Conservation (phyloP, 2,888 invertebrate species). For the Xestia sexstrigata region DNA sequence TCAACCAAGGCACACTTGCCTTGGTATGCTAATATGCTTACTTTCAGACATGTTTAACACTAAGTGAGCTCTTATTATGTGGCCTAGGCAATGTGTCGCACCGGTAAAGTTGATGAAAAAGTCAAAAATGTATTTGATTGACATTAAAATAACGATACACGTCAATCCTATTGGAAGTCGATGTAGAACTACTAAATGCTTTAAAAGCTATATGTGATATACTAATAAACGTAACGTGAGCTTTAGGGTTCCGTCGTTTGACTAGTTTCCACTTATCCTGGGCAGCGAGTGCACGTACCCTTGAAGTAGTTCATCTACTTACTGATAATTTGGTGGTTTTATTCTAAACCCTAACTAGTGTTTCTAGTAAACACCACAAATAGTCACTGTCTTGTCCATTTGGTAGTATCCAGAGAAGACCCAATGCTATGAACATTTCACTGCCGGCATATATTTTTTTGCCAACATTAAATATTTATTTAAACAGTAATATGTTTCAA, state of each 20-base stretch:
- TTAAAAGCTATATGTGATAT: background rate
- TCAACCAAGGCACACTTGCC: background rate
- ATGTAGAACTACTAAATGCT: background rate
- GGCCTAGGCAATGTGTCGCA: background rate
- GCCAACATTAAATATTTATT: background rate
- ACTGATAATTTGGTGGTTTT: no score
- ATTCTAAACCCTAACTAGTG: no score
- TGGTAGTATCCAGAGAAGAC: background rate
- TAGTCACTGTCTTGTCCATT: no score
- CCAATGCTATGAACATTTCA: background rate
- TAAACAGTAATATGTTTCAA: constrained; percentile 19
- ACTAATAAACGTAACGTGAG: no score
- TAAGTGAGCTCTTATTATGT: background rate
- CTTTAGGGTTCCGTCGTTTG: no score
- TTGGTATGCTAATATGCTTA: background rate
- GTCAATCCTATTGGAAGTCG: background rate
- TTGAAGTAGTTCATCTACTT: no score
- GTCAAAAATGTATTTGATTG: background rate
- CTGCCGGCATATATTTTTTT: background rate
- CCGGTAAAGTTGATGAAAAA: background rate
- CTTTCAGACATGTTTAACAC: background rate
- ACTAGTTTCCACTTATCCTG: no score
- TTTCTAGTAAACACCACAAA: no score
- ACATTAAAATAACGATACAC: background rate
- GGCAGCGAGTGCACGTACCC: no score